Base-by-base conservation (phyloP, 2,888 invertebrate species). In the Eugnorisma glareosa region DNA sequence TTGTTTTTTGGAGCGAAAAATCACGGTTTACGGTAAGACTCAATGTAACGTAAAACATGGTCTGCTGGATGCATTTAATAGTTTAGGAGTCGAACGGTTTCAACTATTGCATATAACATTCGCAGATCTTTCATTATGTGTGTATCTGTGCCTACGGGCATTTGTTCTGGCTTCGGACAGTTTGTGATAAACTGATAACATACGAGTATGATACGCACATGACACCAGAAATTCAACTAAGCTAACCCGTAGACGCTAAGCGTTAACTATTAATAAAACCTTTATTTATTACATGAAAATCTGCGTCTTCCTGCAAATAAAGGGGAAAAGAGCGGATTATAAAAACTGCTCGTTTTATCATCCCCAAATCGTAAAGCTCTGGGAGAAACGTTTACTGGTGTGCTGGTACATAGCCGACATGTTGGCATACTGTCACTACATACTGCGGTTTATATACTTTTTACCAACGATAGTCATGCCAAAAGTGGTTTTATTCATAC, bases 301-400 rank as follows among this genome's bases (percentile, higher is more conserved):
- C 72, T 75, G 64, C 63, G 69, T 59, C 45, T 73, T 67, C 64
- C 63, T 54, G 59, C 61, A 70, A 82, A 78, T 78, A 85, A 82
- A 70, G 74, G 66, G 48, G 59, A 71, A 77, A 80, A 57, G 48
- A 63, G 51, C 57, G 70, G 24, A 82, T 73, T 59, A 67, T 75
- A 75, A 67, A 54, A 82, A 84, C 82, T 85, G 79, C 63, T 70
- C 78, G 66, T 67, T 84, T 84, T 85, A 84, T 84, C 79, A 82
- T 82, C 75, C 63, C 75, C 84, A 84, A 85, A 84, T 85, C 82
- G 84, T 84, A 85, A 85, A 84, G 70, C 75, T 84, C 45, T 79
- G 64, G 54, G 82, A 59, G 78, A 75, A 85, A 84, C 82, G 79
- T 84, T 77, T 82, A 84, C 82, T 84, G 45, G 71, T 73, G 63